Evolutionary conservation across 30 jellyfish, hydroid and myxozoan genomes (phyloP).

Genomic region (Mastigias papua): DNA sequence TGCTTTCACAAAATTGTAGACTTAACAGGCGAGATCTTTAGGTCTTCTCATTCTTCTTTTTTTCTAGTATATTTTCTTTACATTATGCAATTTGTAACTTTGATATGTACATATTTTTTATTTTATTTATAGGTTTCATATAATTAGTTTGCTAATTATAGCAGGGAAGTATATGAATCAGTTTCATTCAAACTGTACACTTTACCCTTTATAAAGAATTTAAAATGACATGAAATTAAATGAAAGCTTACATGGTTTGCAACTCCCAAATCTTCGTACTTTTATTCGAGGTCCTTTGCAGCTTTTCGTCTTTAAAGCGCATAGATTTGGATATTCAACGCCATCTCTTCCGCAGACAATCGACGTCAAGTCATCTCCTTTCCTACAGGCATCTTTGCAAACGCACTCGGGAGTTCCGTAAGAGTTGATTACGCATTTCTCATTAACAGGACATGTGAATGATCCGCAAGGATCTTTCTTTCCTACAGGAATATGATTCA

Average conservation of each 20-base stretch:
- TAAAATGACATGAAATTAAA: not conserved
- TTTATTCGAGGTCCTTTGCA: slow-evolving; percentile 51
- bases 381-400: slow-evolving; percentile 54
- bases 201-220: too few species aligned
- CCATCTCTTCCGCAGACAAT: slow-evolving; percentile 84
- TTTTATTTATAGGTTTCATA: too few species aligned
- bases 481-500: slow-evolving; percentile 24
- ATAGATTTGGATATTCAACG: slow-evolving; percentile 64
- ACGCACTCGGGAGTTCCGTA: slow-evolving; percentile 70
- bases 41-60: too few species aligned
- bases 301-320: slow-evolving; percentile 56
- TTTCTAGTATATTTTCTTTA: too few species aligned
- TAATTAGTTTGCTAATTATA: too few species aligned
- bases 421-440: slow-evolving; percentile 58
- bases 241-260: slow-evolving; percentile 59
- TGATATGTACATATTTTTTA: too few species aligned
- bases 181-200: too few species aligned
- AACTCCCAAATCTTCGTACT: slow-evolving; percentile 70
- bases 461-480: slow-evolving; percentile 72
- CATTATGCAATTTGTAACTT: too few species aligned
- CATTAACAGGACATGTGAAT: slow-evolving; percentile 43
- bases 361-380: slow-evolving; percentile 69
- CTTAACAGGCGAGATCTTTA: too few species aligned
- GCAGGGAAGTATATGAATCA: too few species aligned
- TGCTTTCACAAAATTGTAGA: too few species aligned